phyloP scores from a whole-genome alignment of 2,888 invertebrate species.

The Eledona agricola region DNA sequence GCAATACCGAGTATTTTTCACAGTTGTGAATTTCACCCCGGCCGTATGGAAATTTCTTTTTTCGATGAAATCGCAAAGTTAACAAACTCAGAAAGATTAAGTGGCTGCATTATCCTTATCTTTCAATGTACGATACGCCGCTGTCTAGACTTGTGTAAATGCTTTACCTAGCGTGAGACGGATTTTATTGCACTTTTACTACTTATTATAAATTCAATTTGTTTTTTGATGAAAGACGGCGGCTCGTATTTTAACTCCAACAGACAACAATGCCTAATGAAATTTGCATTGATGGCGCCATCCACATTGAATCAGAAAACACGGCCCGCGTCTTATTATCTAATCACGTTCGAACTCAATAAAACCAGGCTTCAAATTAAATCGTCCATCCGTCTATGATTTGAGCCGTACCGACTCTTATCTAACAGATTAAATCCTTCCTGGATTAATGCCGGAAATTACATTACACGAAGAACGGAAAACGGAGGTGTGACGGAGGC shows the following conservation, averaged over 20 bases:
- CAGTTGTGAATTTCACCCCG: slow-evolving; percentile 11
- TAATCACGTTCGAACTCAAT: too few species aligned
- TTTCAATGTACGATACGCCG: slow-evolving; percentile 32
- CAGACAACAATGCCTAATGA: slow-evolving; percentile 30
- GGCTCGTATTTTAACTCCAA: slow-evolving; percentile 17
- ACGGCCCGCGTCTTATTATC: too few species aligned
- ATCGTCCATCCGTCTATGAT: too few species aligned
- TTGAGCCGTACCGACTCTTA: too few species aligned
- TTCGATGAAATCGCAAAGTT: slow-evolving; percentile 25
- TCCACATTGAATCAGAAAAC: too few species aligned
- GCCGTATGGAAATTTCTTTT: slow-evolving; percentile 22
- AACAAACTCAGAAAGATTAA: slow-evolving; percentile 28
- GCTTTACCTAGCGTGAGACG: slow-evolving; percentile 36
- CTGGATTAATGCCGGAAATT: slow-evolving; percentile 26
- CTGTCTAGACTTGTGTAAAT: slow-evolving; percentile 43
- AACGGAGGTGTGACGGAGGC: slow-evolving; percentile 14
- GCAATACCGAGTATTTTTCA: slow-evolving; percentile 21
- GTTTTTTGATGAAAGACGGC: slow-evolving; percentile 29
- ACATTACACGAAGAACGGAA: slow-evolving; percentile 7
- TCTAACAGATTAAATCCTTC: slow-evolving; percentile 20
- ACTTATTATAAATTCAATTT: slow-evolving; percentile 35
- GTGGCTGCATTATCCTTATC: slow-evolving; percentile 39
- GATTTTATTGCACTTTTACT: slow-evolving; percentile 37
- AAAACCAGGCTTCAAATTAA: too few species aligned
- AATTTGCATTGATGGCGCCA: slow-evolving; percentile 28